Evolutionary conservation across 2,113 vertebrate species (phyloP), one percentile per base, ranked within the genome.

Genomic region (Pandion haliaetus): DNA sequence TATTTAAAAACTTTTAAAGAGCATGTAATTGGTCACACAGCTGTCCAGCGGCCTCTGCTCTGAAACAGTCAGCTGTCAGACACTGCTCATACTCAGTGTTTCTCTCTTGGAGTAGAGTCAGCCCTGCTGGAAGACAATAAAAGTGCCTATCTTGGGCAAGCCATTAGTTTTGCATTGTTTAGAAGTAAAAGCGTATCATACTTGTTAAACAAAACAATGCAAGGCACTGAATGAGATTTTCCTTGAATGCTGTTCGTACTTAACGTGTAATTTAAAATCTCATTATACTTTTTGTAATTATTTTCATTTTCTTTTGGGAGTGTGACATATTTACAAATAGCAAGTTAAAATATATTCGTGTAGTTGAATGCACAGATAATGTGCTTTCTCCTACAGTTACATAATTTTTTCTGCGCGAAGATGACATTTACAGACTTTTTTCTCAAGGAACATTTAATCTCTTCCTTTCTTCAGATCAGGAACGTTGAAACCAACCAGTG

Each of bases 401-500:
- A 1, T 47, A 8, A 8, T 20, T 45, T 57, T 55, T 59, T 18
- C 67, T 45, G 29, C 38, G 12, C 17, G 3, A 4, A 24, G 2
- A 7, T 1, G n/a, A 10, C 34, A 8, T 52, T 21, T 25, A 6
- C 26, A 14, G 59, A 12, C 5, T 36, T 14, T 81, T 49, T 52
- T 55, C n/a, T 32, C 10, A 34, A 34, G 40, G 28, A 47, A 14
- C 12, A 0, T 78, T 90, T 93, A 4, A 2, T 54, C 20, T 85
- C 25, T 94, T 14, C 85, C 42, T 96, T 85, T 38, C 32, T 54
- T 49, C 95, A 99, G 99, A 99, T 99, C 98, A 98, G 99, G 98
- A 99, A 99, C 34, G 99, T 99, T 15, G 99, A 99, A 96, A 99
- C 99, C 80, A 99, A 99, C 97, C 99, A 99, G 96, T 99, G 99